Evolutionary conservation across 2,888 invertebrate genomes (phyloP).

Genomic region (Trypoxylon attenuatum): DNA sequence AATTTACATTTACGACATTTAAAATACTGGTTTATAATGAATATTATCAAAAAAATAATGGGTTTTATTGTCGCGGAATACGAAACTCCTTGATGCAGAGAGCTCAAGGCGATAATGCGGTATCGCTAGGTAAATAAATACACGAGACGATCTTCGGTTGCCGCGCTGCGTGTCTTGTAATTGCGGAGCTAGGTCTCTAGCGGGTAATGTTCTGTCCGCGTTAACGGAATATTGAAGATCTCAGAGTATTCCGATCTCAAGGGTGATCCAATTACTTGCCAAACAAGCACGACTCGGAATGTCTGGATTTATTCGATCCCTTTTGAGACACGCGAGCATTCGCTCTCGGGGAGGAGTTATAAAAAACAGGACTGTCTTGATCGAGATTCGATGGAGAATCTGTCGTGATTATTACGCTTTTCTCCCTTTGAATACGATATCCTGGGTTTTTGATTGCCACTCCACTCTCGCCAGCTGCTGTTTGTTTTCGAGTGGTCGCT

Average conservation of each 20-base stretch:
- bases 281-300: slow-evolving; percentile 36
- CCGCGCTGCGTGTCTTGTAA: slow-evolving; percentile 56
- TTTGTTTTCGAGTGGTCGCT: too few relatives aligned
- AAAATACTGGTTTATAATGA: too few relatives aligned
- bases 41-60: too few relatives aligned
- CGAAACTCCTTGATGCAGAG: slow-evolving; percentile 10
- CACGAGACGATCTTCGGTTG: slow-evolving; percentile 49
- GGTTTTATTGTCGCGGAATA: too few relatives aligned
- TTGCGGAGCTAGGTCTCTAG: slow-evolving; percentile 62
- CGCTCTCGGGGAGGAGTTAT: slow-evolving; percentile 19
- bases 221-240: slow-evolving; percentile 44
- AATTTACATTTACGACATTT: too few relatives aligned
- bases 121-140: slow-evolving; percentile 61
- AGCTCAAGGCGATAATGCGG: slow-evolving; percentile 49
- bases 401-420: background rate
- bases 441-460: too few relatives aligned
- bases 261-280: slow-evolving; percentile 55
- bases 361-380: slow-evolving; percentile 23
- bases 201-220: slow-evolving; percentile 46
- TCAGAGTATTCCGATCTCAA: slow-evolving; percentile 39
- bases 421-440: background rate
- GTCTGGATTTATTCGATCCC: slow-evolving; percentile 38
- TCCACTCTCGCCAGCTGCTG: too few relatives aligned
- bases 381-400: background rate
- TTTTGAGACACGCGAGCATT: slow-evolving; percentile 45